A percentile compares a stretch with the other conserved stretches of the same genome.
Evolutionary conservation across 2,888 invertebrate genomes (phyloP).

Genomic region (Sesamia inferens): DNA sequence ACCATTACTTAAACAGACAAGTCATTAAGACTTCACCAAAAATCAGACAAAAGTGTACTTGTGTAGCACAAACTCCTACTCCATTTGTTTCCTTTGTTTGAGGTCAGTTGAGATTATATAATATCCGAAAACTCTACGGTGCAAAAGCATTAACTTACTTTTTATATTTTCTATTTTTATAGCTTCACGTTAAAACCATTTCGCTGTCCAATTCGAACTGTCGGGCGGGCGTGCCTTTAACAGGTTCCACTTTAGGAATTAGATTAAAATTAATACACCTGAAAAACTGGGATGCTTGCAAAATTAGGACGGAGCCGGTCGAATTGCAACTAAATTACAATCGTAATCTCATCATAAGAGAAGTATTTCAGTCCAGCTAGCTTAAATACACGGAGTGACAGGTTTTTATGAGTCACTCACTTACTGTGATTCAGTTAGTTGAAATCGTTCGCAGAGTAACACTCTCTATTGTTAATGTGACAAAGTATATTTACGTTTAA

Average conservation of each 20-base stretch:
- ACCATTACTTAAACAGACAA: slow-evolving; percentile 29
- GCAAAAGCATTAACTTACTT: slow-evolving; percentile 34
- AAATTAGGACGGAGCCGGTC: slow-evolving; percentile 51
- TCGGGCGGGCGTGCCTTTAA: slow-evolving; percentile 44
- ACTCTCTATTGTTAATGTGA: slow-evolving; percentile 49
- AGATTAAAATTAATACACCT: slow-evolving; percentile 57
- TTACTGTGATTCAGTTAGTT: slow-evolving; percentile 59
- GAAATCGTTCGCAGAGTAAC: slow-evolving; percentile 41
- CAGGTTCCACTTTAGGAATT: slow-evolving; percentile 48
- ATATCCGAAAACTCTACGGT: slow-evolving; percentile 32
- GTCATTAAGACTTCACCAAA: slow-evolving; percentile 36
- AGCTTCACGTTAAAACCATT: slow-evolving; percentile 55
- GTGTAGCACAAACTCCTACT: slow-evolving; percentile 22
- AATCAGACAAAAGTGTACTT: slow-evolving; percentile 38
- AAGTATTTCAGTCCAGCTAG: slow-evolving; percentile 54
- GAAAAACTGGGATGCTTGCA: slow-evolving; percentile 41
- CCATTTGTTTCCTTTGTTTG: slow-evolving; percentile 44
- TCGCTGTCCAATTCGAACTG: slow-evolving; percentile 55
- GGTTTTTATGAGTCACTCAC: slow-evolving; percentile 65
- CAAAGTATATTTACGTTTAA: slow-evolving; percentile 56
- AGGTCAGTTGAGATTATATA: slow-evolving; percentile 22
- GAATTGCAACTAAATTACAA: slow-evolving; percentile 49
- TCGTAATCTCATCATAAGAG: slow-evolving; percentile 59
- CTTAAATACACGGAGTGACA: slow-evolving; percentile 56
- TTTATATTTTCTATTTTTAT: slow-evolving; percentile 47